phyloP scores from a whole-genome alignment of 2,888 invertebrate species.

The Ypsolopha scabrella region DNA sequence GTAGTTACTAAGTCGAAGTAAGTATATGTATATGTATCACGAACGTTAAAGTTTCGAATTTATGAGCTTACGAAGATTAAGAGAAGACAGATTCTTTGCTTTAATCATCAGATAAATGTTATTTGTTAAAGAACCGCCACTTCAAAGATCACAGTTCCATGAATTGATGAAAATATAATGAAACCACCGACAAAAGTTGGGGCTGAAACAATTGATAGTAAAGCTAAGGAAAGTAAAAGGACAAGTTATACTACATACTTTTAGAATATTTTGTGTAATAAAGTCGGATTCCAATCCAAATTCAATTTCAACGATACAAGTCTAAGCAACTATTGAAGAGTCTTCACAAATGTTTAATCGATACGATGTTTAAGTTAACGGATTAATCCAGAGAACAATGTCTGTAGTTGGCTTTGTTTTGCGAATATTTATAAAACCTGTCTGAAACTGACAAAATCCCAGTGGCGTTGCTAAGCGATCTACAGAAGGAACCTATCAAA shows the following conservation, averaged over 20 bases:
- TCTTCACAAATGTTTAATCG: too few species aligned
- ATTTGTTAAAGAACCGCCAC: slow-evolving; percentile 51
- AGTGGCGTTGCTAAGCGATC: slow-evolving; percentile 56
- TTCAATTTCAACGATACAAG: too few species aligned
- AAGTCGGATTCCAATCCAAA: too few species aligned
- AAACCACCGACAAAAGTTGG: too few species aligned
- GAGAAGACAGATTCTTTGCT: not conserved
- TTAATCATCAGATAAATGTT: slow-evolving; percentile 2
- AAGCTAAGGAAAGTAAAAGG: not conserved
- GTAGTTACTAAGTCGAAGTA: slow-evolving; percentile 21
- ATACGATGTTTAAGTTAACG: too few species aligned
- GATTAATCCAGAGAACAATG: too few species aligned
- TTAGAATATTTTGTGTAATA: not conserved
- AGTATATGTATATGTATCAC: not conserved
- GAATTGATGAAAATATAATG: not conserved
- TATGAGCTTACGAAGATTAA: not conserved
- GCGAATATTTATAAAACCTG: not conserved
- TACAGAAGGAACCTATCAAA: slow-evolving; percentile 60
- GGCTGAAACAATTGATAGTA: not conserved
- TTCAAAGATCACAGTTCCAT: slow-evolving; percentile 29
- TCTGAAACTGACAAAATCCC: slow-evolving; percentile 24
- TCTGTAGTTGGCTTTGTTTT: too few species aligned
- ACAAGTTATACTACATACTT: not conserved
- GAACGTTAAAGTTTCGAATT: not conserved
- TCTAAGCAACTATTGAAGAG: too few species aligned